These are phyloP conservation scores for Apamea monoglypha DNA, from an alignment of 2,888 invertebrate genomes.

Conservation along the genomic window DNA sequence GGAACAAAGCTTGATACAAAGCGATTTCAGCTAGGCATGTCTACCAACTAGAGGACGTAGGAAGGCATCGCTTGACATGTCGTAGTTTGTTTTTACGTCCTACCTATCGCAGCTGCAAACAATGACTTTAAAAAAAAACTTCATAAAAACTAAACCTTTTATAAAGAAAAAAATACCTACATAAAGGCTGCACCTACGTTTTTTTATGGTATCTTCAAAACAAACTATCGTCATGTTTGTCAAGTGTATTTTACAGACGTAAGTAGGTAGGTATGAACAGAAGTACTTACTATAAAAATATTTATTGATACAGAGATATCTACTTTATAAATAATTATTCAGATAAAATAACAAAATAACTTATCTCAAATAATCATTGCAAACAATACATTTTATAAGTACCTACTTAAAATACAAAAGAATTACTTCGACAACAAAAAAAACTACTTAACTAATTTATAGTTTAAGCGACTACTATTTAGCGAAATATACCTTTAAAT, in stretches of 20 bases:
- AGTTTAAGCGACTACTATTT: neutral
- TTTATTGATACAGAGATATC: neutral
- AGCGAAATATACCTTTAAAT: neutral
- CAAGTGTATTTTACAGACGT: neutral
- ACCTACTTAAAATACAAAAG: neutral
- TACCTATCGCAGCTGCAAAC: neutral
- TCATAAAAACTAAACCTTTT: too few species aligned
- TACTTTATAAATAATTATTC: neutral
- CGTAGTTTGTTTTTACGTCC: neutral
- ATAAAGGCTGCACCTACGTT: neutral
- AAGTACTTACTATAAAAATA: neutral
- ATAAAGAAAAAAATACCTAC: too few species aligned
- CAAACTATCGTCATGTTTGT: neutral
- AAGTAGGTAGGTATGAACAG: neutral
- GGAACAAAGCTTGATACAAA: neutral
- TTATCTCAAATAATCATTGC: neutral
- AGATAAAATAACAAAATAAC: neutral
- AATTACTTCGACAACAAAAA: neutral
- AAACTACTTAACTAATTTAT: neutral
- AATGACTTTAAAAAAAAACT: too few species aligned
- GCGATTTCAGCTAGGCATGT: neutral
- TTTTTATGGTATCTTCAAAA: neutral
- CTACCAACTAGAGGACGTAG: neutral
- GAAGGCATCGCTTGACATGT: neutral
- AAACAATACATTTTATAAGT: neutral